A percentile compares a stretch with the other conserved stretches of the same genome.
phyloP scores from a whole-genome alignment of 2,113 vertebrate genomes.

The Plecotus auritus region DNA sequence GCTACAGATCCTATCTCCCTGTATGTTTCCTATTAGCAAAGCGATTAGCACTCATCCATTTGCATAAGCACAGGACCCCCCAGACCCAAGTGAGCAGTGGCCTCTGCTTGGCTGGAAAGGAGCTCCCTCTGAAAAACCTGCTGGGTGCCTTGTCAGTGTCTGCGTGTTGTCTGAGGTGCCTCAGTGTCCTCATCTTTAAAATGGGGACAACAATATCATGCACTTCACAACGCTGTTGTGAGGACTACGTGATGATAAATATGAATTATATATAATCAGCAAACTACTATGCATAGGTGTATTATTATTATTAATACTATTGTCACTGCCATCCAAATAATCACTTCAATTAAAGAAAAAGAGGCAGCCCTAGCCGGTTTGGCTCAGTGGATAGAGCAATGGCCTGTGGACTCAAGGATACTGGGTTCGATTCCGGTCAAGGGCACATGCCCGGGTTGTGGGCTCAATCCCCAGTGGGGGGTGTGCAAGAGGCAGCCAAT shows the following conservation, averaged over 20 bases:
- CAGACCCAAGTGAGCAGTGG: background rate
- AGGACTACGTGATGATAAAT: background rate
- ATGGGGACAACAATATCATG: background rate
- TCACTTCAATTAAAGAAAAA: background rate
- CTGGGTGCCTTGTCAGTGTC: background rate
- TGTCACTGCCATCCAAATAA: background rate
- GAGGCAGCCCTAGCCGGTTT: background rate
- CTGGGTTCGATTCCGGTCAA: no score
- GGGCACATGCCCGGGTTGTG: no score
- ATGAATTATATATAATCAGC: background rate
- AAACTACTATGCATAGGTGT: background rate
- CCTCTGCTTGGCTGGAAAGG: background rate
- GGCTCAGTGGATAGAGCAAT: no score
- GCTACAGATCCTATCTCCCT: constrained; percentile 64
- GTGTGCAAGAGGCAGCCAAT: no score
- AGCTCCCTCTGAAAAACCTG: background rate
- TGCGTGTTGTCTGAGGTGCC: background rate
- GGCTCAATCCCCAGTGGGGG: no score
- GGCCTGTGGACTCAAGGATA: no score
- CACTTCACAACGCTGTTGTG: background rate
- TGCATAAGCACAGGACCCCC: constrained; percentile 60
- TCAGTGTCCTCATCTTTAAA: background rate
- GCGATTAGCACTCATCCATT: constrained; percentile 63
- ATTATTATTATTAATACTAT: background rate
- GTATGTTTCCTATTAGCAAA: constrained; percentile 69